A percentile compares a stretch with the other conserved stretches of the same genome.
Evolutionary conservation across 2,888 invertebrate species (phyloP).

Genomic region (Himalopsyche anomala): DNA sequence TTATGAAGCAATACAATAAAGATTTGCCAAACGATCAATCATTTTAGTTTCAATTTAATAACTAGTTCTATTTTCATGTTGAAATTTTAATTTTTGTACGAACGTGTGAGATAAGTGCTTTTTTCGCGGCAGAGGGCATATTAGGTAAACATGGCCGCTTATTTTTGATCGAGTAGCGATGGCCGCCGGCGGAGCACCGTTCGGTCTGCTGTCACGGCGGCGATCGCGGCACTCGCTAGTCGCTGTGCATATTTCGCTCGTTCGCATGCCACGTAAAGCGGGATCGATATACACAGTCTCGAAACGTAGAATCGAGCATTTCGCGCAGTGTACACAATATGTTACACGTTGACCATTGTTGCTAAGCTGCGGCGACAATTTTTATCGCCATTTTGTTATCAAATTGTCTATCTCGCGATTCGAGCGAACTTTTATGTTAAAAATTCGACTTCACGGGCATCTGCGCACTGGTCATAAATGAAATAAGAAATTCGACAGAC

Average conservation of each 20-base stretch:
- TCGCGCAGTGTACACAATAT: conserved; percentile 60
- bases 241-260: conserved; percentile 67
- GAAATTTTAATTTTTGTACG: conserved; percentile 6
- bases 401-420: conserved; percentile 50
- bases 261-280: conserved; percentile 61
- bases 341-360: conserved; percentile 60
- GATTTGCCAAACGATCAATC: conserved; percentile 2
- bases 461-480: conserved; percentile 36
- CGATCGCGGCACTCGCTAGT: conserved; percentile 73
- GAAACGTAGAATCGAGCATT: conserved; percentile 56
- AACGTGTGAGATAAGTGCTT: conserved; percentile 23
- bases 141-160: neutral
- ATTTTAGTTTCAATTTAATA: neutral
- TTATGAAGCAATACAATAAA: conserved; percentile 9
- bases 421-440: conserved; percentile 41
- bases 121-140: conserved; percentile 10
- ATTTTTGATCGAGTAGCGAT: conserved; percentile 3
- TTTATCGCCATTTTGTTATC: conserved; percentile 60
- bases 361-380: conserved; percentile 52
- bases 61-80: conserved; percentile 20
- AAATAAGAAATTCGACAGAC: conserved; percentile 8
- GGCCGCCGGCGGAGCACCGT: conserved; percentile 38
- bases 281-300: conserved; percentile 59
- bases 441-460: conserved; percentile 31
- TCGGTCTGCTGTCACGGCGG: conserved; percentile 58